These are phyloP conservation scores for Eupithecia vulgata DNA, from an alignment of 2,888 invertebrate species.

Conservation along the genomic window DNA sequence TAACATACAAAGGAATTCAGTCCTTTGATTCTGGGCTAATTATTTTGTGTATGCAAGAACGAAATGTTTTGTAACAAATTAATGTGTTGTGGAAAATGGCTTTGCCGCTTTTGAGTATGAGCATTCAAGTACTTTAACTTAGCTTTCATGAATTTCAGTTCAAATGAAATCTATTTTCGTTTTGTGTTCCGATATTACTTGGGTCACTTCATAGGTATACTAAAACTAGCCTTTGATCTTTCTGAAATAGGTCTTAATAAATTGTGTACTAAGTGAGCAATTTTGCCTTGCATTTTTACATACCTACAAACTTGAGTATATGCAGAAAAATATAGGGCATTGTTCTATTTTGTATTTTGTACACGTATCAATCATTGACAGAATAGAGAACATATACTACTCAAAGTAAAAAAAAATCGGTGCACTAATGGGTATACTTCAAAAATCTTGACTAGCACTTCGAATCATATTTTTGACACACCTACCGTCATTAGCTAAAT, in stretches of 20 bases:
- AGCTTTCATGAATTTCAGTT: constrained; percentile 2
- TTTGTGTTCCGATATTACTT: neutral
- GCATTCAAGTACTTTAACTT: constrained; percentile 8
- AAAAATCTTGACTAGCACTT: no score
- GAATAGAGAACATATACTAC: no score
- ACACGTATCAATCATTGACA: no score
- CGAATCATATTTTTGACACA: no score
- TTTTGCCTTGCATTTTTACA: neutral
- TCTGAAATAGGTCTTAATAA: neutral
- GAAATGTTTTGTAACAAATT: constrained; percentile 22
- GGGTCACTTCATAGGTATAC: neutral
- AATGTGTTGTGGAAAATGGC: constrained; percentile 24
- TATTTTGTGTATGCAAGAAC: constrained; percentile 27
- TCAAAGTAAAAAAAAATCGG: no score
- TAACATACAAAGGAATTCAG: constrained; percentile 24
- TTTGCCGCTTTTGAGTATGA: constrained; percentile 15
- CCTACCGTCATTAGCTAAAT: neutral
- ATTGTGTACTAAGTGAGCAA: neutral
- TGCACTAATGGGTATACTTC: no score
- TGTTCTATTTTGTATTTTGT: neutral
- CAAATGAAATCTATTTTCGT: neutral
- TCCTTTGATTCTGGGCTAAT: constrained; percentile 33
- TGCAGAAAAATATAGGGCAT: neutral
- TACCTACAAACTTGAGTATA: neutral
- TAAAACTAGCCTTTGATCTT: neutral